These are phyloP conservation scores for Leptodactylus fuscus DNA, from an alignment of 2,113 vertebrate genomes.

Conservation along the genomic window DNA sequence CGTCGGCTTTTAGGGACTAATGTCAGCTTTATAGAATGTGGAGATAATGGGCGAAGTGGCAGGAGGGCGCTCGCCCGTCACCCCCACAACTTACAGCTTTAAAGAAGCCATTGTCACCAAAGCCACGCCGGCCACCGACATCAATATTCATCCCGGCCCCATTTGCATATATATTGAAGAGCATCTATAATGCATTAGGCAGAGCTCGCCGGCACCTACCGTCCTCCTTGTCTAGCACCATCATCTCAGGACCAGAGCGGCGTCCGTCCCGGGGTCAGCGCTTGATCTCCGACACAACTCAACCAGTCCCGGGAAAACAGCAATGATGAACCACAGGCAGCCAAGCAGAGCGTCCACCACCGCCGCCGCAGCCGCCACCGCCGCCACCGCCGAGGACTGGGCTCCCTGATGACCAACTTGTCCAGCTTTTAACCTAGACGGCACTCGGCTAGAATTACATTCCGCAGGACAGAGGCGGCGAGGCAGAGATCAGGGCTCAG, in stretches of 20 bases:
- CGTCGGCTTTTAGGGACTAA: conserved; percentile 63
- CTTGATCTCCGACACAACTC: conserved; percentile 85
- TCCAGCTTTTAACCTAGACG: conserved; percentile 75
- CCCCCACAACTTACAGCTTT: neutral
- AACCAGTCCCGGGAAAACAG: neutral
- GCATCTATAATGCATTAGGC: conserved; percentile 56
- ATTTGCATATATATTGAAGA: conserved; percentile 58
- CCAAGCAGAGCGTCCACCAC: neutral
- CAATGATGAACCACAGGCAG: neutral
- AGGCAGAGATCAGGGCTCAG: conserved; percentile 2
- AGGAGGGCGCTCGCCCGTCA: conserved; percentile 34
- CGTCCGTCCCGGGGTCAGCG: conserved; percentile 87
- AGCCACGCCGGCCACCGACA: conserved; percentile 20
- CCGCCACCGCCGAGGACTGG: too few relatives aligned
- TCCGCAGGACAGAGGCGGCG: too few relatives aligned
- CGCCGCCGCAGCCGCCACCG: conserved; percentile 68
- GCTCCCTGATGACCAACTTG: conserved; percentile 80
- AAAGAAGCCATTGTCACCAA: conserved; percentile 9
- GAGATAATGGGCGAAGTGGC: conserved; percentile 52
- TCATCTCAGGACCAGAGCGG: conserved; percentile 89
- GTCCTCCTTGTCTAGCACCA: conserved; percentile 99
- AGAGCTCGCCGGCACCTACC: conserved; percentile 84
- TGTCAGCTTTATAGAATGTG: conserved; percentile 57
- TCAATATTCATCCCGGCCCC: conserved; percentile 54
- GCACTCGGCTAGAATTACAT: conserved; percentile 72